Base-by-base conservation (phyloP, 2,113 vertebrate species). In the Lanius ludovicianus region DNA sequence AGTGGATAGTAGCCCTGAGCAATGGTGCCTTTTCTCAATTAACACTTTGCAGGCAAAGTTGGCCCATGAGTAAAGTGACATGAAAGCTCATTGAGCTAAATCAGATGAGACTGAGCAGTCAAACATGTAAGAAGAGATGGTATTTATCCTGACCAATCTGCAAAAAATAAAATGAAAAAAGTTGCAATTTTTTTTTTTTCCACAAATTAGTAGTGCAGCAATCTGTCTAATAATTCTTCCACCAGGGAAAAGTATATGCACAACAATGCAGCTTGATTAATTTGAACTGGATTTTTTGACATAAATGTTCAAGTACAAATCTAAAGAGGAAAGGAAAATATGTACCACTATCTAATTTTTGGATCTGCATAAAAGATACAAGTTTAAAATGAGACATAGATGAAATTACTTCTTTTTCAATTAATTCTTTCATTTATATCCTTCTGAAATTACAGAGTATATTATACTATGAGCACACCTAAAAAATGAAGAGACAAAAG, bases 1-100 rank as follows among this genome's bases (percentile, higher is more conserved):
- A 65, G 46, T 22, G 14, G 81, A 93, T 67, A 97, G 94, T 67
- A 97, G 94, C 85, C 83, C 65, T 41, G 68, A 92, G 91, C 84
- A 68, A 55, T 3, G 59, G 56, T 33, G 80, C 23, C 28, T 65
- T 89, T 87, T 87, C 94, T 95, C 95, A 96, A 83, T 96, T 91
- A 95, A 74, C 74, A 25, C 44, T 89, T 84, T 47, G 70, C 90
- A 77, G 71, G 55, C 41, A 52, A 63, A 95, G 87, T 73, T 95
- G 82, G 95, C 78, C 84, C 24, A 39, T 27, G 41, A 25, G 7
- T 87, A 90, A 89, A 62, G 12, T 86, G 92, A 81, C 91, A 63
- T 15, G 8, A 82, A 77, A 11, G 4, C 73, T 85, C 41, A 53
- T 22, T 73, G 69, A 87, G 81, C 85, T 87, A 92, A 89, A 91